Evolutionary conservation across 2,888 invertebrate species (phyloP), one percentile per base, ranked within the genome.

Genomic region (Zaprionus obscuricornis): DNA sequence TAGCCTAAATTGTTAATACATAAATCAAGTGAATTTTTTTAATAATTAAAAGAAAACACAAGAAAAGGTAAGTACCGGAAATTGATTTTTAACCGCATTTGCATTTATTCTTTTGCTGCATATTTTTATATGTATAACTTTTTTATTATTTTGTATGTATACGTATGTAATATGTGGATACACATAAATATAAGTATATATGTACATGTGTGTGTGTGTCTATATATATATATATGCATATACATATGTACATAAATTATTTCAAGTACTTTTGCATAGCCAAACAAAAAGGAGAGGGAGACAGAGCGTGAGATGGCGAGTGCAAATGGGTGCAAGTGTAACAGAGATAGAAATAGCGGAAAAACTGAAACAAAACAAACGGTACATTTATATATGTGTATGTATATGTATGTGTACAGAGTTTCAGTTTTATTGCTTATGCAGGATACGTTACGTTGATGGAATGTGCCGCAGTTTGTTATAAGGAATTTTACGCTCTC

Each of bases 61-160:
- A 74, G 55, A 37, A 56, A 68, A 69, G 69, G 74, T 74, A 69
- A 17, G 69, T 62, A 56, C 74, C 69, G 69, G 69, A 70, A 74
- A 74, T 70, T 69, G 74, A 70, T 74, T 70, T 69, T 69, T 69
- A 57, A 56, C 56, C 64, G 22, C 55, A 68, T 49, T 51, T 20
- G 17, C 26, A 40, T 36, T 11, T 37, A 40, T 29, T 29, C 11
- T 29, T 8, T 29, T 29, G 24, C 13, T 42, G 7, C 13, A 33
- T 58, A 46, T 5, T 10, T 13, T 4, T 17, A 34, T 34, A 17
- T 13, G 5, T 24, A 24, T 39, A 11, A 10, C 11, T 34, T n/a
- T n/a, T 3, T 8, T n/a, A n/a, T n/a, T n/a, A n/a, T n/a, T n/a
- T n/a, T n/a, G n/a, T n/a, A n/a, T 29, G 34, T 16, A 4, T 22